These are phyloP conservation scores for Echeneis naucrates DNA, from an alignment of 2,797 vertebrate genomes.

Conservation along the genomic window DNA sequence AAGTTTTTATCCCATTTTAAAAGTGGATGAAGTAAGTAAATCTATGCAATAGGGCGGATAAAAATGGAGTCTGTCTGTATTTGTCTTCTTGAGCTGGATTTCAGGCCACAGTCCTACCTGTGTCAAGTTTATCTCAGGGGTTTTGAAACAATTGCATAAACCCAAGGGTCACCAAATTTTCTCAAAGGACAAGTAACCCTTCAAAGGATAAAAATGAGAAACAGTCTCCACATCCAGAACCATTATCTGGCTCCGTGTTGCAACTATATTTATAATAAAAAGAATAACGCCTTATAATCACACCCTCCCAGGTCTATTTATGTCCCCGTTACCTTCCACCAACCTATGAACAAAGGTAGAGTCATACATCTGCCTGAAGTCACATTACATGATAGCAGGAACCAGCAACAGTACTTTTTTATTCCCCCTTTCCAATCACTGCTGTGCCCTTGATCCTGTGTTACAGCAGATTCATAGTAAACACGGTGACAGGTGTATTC, in stretches of 20 bases:
- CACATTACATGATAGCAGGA: slow-evolving; percentile 62
- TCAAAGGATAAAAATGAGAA: slow-evolving; percentile 43
- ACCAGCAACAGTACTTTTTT: slow-evolving; percentile 54
- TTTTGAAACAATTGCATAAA: slow-evolving; percentile 25
- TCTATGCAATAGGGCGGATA: background rate
- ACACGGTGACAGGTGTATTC: slow-evolving; percentile 80
- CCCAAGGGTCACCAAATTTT: slow-evolving; percentile 5
- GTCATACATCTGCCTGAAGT: slow-evolving; percentile 64
- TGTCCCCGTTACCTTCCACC: slow-evolving; percentile 23
- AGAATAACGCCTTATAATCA: slow-evolving; percentile 31
- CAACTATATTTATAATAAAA: slow-evolving; percentile 14
- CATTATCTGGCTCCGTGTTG: slow-evolving; percentile 1
- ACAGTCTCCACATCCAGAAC: slow-evolving; percentile 16
- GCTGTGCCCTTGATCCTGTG: slow-evolving; percentile 74
- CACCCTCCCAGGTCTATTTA: slow-evolving; percentile 29
- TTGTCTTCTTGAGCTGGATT: background rate
- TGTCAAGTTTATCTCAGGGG: slow-evolving; percentile 11
- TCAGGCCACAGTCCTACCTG: background rate
- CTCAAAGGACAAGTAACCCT: slow-evolving; percentile 31
- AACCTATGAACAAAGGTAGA: slow-evolving; percentile 52
- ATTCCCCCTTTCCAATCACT: slow-evolving; percentile 70
- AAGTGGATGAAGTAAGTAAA: slow-evolving; percentile 8
- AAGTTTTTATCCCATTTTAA: slow-evolving; percentile 25
- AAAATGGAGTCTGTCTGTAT: background rate
- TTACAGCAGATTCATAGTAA: slow-evolving; percentile 78